Conservation (phyloP, 2,113 vertebrate genomes). For the Tichodroma muraria region DNA sequence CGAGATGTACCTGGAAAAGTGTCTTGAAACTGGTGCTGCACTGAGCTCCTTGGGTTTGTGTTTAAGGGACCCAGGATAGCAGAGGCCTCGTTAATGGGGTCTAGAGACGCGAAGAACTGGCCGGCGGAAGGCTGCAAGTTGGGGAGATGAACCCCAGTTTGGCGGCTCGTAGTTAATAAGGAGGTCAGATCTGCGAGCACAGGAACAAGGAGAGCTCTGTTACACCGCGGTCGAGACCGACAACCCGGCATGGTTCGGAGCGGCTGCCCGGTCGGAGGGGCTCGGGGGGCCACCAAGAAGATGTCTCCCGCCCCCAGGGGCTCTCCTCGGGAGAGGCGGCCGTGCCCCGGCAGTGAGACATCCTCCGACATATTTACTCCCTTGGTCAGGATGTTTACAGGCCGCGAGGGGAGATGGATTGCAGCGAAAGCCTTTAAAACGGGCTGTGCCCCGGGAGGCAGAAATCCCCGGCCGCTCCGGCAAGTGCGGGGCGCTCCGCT, state of each 20-base stretch:
- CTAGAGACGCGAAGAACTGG: slow-evolving; percentile 96
- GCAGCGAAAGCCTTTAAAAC: neutral
- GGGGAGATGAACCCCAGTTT: slow-evolving; percentile 85
- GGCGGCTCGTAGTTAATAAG: slow-evolving; percentile 87
- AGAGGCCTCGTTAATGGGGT: slow-evolving; percentile 89
- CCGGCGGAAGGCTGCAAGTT: slow-evolving; percentile 82
- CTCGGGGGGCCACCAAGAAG: neutral
- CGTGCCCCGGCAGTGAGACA: neutral
- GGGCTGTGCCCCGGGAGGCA: neutral
- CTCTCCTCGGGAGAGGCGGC: neutral
- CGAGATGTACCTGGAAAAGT: slow-evolving; percentile 92
- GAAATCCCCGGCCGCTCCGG: neutral
- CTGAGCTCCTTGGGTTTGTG: slow-evolving; percentile 86
- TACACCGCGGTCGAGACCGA: slow-evolving; percentile 14
- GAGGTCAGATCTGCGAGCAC: slow-evolving; percentile 90
- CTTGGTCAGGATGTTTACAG: neutral
- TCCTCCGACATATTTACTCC: neutral
- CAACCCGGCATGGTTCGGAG: neutral
- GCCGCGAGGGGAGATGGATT: neutral
- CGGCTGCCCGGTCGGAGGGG: neutral
- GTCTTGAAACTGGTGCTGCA: slow-evolving; percentile 99
- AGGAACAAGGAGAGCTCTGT: slow-evolving; percentile 64
- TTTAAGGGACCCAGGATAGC: slow-evolving; percentile 91
- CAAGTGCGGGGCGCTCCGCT: neutral
- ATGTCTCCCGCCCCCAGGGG: neutral